Percentiles rank a stretch among this genome's conserved stretches.
phyloP scores from a whole-genome alignment of 1,140 invertebrate species.

The Drosophila lini region DNA sequence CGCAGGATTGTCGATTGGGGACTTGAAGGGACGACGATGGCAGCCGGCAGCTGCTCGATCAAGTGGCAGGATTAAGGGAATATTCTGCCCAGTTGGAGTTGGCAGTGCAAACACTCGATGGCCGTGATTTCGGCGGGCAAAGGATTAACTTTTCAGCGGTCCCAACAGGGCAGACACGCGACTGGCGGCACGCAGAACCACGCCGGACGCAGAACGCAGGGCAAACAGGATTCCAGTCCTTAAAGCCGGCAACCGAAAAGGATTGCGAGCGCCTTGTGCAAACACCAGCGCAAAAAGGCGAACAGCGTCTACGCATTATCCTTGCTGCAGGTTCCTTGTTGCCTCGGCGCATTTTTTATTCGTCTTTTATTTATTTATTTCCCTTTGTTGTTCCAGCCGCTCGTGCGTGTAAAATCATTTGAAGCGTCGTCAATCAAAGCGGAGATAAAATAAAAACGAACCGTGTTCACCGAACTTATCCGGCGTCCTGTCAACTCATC shows the following conservation, averaged over 20 bases:
- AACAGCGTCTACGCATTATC: conserved; percentile 70
- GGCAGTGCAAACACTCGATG: conserved; percentile 62
- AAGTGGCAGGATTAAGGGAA: conserved; percentile 73
- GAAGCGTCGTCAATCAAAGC: conserved; percentile 77
- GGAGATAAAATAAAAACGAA: conserved; percentile 59
- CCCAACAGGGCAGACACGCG: conserved; percentile 64
- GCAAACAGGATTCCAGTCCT: conserved; percentile 55
- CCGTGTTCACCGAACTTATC: conserved; percentile 57
- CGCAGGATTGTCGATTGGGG: conserved; percentile 61
- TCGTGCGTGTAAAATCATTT: conserved; percentile 81
- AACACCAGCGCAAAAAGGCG: conserved; percentile 58
- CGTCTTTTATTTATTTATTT: conserved; percentile 24
- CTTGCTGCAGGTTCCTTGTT: conserved; percentile 52
- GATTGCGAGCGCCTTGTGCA: conserved; percentile 65
- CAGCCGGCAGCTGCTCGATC: conserved; percentile 64
- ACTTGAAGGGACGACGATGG: conserved; percentile 36
- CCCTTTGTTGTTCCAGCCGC: conserved; percentile 54
- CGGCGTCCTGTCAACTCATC: conserved; percentile 67
- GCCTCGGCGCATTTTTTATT: conserved; percentile 19
- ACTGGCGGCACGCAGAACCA: conserved; percentile 65
- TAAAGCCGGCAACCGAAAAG: conserved; percentile 41
- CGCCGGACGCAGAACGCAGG: conserved; percentile 28
- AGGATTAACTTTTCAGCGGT: conserved; percentile 77
- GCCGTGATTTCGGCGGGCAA: conserved; percentile 65
- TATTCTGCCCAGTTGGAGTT: conserved; percentile 37